Conservation (phyloP, 2,113 vertebrate genomes). For the Cyrtonyx montezumae region DNA sequence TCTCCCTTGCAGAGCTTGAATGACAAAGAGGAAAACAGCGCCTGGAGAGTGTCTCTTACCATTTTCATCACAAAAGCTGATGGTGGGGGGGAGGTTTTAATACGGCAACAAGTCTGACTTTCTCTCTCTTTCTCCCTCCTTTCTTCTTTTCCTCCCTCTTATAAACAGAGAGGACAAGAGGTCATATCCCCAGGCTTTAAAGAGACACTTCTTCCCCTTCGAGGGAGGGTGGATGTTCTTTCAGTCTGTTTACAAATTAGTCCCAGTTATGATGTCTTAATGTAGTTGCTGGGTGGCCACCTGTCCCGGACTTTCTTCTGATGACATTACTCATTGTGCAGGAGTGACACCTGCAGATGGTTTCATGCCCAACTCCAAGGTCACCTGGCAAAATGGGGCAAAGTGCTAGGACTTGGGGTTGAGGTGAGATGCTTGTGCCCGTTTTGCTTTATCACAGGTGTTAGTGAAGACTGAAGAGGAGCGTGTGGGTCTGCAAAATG, state of each 20-base stretch:
- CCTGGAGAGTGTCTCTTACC: conserved; percentile 1
- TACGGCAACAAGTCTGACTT: conserved; percentile 38
- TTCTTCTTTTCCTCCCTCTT: background rate
- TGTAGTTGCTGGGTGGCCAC: conserved; percentile 51
- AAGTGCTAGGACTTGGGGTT: fast-evolving
- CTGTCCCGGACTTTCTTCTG: background rate
- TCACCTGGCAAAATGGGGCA: fast-evolving
- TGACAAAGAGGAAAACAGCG: conserved; percentile 31
- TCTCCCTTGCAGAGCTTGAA: conserved; percentile 43
- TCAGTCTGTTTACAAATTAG: conserved; percentile 70
- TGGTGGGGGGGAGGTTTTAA: conserved; percentile 35
- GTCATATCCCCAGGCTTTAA: conserved; percentile 68
- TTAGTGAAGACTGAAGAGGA: fast-evolving
- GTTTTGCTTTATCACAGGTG: fast-evolving
- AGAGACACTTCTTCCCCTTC: conserved; percentile 45
- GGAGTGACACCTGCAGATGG: conserved; percentile 66
- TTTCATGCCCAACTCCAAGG: background rate
- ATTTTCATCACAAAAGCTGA: conserved; percentile 73
- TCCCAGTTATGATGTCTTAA: conserved; percentile 67
- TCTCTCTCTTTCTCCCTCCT: conserved; percentile 19
- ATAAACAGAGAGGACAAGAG: conserved; percentile 71
- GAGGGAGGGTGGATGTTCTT: conserved; percentile 46
- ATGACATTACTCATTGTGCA: background rate
- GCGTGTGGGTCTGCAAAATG: fast-evolving
- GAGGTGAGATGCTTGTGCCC: fast-evolving